phyloP scores from a whole-genome alignment of 2,888 invertebrate species.

The Philereme transversata region DNA sequence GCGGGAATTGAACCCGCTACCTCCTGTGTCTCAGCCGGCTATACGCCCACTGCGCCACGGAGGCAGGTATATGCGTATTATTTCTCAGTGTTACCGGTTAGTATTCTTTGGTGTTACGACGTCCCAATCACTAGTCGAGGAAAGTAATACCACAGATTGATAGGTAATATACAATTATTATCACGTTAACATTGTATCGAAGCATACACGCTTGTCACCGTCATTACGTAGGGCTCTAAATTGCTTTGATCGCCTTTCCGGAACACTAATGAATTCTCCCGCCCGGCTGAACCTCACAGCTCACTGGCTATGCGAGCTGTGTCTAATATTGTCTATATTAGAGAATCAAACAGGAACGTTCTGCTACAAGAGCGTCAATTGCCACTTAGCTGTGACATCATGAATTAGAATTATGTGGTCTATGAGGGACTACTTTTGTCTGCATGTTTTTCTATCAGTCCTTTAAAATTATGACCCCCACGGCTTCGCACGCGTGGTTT shows the following conservation, averaged over 20 bases:
- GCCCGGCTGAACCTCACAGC: constrained; percentile 67
- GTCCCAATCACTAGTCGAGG: not conserved
- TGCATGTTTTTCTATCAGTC: too few species aligned
- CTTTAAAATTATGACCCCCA: too few species aligned
- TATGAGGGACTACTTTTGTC: too few species aligned
- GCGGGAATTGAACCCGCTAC: too few species aligned
- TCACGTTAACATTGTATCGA: constrained; percentile 2
- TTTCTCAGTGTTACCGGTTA: too few species aligned
- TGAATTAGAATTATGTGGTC: too few species aligned
- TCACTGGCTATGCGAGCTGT: constrained; percentile 39
- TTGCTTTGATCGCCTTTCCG: constrained; percentile 82
- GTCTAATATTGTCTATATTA: constrained; percentile 32
- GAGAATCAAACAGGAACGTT: constrained; percentile 4
- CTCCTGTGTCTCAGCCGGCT: too few species aligned
- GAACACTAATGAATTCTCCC: constrained; percentile 78
- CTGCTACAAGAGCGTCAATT: constrained; percentile 1
- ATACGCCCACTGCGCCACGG: too few species aligned
- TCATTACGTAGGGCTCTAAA: constrained; percentile 67
- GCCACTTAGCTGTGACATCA: not conserved
- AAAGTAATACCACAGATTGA: not conserved
- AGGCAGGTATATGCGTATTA: too few species aligned
- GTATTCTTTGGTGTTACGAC: too few species aligned
- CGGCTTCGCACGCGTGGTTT: too few species aligned
- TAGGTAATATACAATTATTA: not conserved
- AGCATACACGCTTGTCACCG: constrained; percentile 25